Conservation (phyloP, 2,797 vertebrate species). For the Coranthus polyacanthus region DNA sequence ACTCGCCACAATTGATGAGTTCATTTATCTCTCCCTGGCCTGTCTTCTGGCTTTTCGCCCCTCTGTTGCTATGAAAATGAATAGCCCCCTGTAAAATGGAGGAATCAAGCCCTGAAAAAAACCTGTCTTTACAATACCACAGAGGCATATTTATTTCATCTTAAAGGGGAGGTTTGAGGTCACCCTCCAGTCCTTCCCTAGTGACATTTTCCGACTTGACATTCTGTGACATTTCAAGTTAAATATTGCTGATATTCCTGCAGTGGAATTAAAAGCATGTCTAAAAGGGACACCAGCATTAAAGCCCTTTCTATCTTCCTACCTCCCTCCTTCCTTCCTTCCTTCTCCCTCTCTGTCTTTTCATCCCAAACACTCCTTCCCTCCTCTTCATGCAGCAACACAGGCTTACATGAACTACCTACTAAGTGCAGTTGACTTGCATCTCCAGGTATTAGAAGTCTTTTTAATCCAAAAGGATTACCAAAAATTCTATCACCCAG, state of each 20-base stretch:
- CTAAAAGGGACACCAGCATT: constrained; percentile 82
- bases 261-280: constrained; percentile 89
- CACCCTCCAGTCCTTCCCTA: constrained; percentile 80
- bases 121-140: constrained; percentile 74
- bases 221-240: constrained; percentile 95
- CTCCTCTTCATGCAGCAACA: constrained; percentile 58
- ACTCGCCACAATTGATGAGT: constrained; percentile 85
- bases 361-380: constrained; percentile 52
- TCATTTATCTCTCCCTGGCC: constrained; percentile 84
- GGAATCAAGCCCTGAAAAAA: constrained; percentile 80
- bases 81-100: constrained; percentile 82
- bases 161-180: constrained; percentile 82
- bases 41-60: constrained; percentile 67
- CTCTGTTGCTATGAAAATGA: constrained; percentile 86
- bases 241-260: constrained; percentile 90
- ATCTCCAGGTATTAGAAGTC: constrained; percentile 73
- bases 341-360: constrained; percentile 39
- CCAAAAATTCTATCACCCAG: constrained; percentile 68
- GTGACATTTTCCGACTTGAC: constrained; percentile 89
- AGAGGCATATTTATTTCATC: constrained; percentile 88
- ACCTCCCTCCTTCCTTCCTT: constrained; percentile 26
- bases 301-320: constrained; percentile 61
- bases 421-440: constrained; percentile 71
- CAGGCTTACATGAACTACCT: constrained; percentile 71
- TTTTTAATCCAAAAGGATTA: constrained; percentile 77